Base-by-base conservation (phyloP, 2,888 invertebrate species). In the Agrotis segetum region DNA sequence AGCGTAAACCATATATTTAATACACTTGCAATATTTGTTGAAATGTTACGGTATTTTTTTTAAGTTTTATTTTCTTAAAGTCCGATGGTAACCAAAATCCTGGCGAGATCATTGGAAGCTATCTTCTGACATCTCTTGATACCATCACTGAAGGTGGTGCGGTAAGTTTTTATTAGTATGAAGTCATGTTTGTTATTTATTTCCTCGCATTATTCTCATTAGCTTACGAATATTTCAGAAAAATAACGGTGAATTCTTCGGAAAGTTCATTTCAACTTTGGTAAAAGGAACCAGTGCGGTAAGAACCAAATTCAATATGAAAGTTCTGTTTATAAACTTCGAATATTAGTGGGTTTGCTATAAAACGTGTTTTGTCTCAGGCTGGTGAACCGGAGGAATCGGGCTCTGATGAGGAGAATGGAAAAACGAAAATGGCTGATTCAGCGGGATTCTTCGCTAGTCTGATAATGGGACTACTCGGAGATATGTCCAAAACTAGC, bases 221-320 rank as follows among this genome's bases (percentile, higher is more conserved):
- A 14, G n/a, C 16, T 7, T 60, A 13, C 55, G 1, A 17, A 6
- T 50, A 24, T 89, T 92, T 34, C 93, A 96, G 96, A 87, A 94
- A 89, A 96, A 96, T 79, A 96, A 96, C 71, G 96, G 96, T 0
- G 93, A 90, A 5, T 96, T 95, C 85, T 93, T 96, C 80, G 96
- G 96, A 63, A 94, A 89, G 60, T 93, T 96, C 24, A 70, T 95
- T 67, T 93, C 95, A 0, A 94, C 92, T 83, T 84, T 96, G 64
- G 74, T 96, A 4, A 94, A 92, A 87, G 96, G 96, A 52, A 93
- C 91, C 4, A 96, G 96, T 70, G 94, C 93, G 87, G 96, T 96
- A 88, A 87, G 95, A 88, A n/a, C 5, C 16, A 56, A 34, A 67
- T n/a, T 1, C 14, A 46, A 46, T 34, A 17, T 40, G 24, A 14